Percentiles rank a stretch among this genome's conserved stretches.
Conservation (phyloP, 2,113 vertebrate genomes). For the Esox niger region DNA sequence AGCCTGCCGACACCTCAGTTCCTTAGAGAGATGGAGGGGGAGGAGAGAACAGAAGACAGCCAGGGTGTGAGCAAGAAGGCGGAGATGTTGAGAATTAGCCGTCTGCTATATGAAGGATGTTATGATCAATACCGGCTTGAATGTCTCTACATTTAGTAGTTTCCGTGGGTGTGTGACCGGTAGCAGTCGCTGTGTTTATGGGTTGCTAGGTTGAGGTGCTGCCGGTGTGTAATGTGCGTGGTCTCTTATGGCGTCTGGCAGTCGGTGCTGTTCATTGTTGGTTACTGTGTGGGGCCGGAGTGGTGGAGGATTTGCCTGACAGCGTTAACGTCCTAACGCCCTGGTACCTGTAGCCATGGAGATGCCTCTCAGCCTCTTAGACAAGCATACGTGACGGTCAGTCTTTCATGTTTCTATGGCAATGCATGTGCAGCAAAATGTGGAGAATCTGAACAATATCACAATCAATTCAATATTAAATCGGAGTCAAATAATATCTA, state of each 20-base stretch:
- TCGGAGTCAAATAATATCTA: neutral
- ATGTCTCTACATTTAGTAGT: neutral
- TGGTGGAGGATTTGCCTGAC: neutral
- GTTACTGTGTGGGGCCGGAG: neutral
- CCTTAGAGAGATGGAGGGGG: neutral
- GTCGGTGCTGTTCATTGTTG: neutral
- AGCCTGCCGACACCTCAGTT: neutral
- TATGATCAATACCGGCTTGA: neutral
- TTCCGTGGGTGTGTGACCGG: neutral
- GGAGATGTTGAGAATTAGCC: neutral
- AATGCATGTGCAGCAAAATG: neutral
- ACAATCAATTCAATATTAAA: neutral
- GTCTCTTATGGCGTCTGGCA: neutral
- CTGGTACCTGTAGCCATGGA: neutral
- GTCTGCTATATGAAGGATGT: neutral
- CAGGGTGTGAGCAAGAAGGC: neutral
- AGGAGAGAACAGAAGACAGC: neutral
- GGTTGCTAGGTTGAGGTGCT: neutral
- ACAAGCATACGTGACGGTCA: neutral
- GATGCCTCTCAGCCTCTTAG: neutral
- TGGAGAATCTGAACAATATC: neutral
- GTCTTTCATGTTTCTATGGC: conserved; percentile 1
- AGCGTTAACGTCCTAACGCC: neutral
- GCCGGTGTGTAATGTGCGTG: neutral
- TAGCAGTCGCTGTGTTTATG: neutral